Evolutionary conservation across 2,888 invertebrate genomes (phyloP).

Genomic region (Thereva unica): DNA sequence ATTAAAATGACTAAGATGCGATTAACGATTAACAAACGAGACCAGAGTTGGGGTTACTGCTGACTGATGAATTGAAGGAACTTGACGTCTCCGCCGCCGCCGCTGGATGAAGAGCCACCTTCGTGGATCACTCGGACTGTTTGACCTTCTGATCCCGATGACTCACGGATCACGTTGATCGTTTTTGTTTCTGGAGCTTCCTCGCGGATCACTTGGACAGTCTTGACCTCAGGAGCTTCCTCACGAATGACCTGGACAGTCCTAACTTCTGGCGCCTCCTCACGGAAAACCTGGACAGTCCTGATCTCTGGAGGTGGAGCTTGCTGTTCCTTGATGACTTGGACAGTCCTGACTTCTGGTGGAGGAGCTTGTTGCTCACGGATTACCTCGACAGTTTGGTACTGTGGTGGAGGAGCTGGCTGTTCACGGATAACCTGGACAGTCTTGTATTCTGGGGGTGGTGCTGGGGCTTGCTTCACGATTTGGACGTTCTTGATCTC

Average conservation of each 20-base stretch:
- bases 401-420: neutral
- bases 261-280: neutral
- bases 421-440: neutral
- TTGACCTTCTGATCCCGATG: too few relatives aligned
- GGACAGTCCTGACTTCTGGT: neutral
- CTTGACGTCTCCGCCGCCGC: too few relatives aligned
- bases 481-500: neutral
- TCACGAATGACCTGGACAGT: neutral
- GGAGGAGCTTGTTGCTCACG: conserved; percentile 1
- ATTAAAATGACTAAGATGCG: too few relatives aligned
- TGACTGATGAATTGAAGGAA: too few relatives aligned
- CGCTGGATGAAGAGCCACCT: too few relatives aligned
- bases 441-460: neutral
- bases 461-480: neutral
- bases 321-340: too few relatives aligned
- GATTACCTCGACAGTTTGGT: conserved; percentile 4
- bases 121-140: too few relatives aligned
- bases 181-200: too few relatives aligned
- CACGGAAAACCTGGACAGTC: neutral
- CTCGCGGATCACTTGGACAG: neutral
- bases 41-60: too few relatives aligned
- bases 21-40: too few relatives aligned
- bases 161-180: too few relatives aligned
- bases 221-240: neutral
- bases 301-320: neutral